Base-by-base conservation (phyloP, 2,797 vertebrate species). In the Thunnus albacares region DNA sequence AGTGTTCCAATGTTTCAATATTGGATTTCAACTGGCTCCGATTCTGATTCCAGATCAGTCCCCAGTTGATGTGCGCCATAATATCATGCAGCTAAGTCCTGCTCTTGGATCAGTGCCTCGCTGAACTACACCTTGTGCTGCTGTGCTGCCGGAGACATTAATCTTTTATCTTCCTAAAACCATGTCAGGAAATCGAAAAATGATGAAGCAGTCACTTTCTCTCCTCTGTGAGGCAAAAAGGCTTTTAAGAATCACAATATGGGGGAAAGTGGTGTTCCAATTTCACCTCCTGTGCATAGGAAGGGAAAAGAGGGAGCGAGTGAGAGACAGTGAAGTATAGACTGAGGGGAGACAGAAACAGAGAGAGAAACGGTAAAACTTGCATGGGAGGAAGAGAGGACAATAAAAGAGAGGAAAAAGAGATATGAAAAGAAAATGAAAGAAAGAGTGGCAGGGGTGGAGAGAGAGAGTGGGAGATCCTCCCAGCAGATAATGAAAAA, bases 191-290 rank as follows among this genome's bases (percentile, higher is more conserved):
- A 94, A 94, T 92, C 62, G 59, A 92, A 92, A 93, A 92, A 91
- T 89, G 86, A 94, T 93, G 90, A 94, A 94, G 91, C 88, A 87
- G 87, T 94, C 85, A 90, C 82, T 89, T 85, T 81, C 75, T 83
- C 71, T 87, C 77, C 85, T 90, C 77, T 82, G 81, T 74, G 78
- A 89, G 85, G 83, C 79, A 86, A 93, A 92, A 88, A 89, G 87
- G 73, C 87, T 92, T 93, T 93, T 88, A 90, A 87, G 92, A 93
- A 92, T 94, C 93, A 93, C 94, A 93, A 94, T 93, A 93, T 92
- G 79, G 82, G 90, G 90, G 86, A 84, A 83, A 92, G 90, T 85
- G 86, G 87, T 74, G 84, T 81, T 93, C 78, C 88, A 94, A 93
- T 94, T 94, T 95, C 90, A 84, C 90, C 86, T 84, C 86, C 84